Evolutionary conservation across 2,797 vertebrate genomes (phyloP), one percentile per base, ranked within the genome.

Genomic region (Anisognathus igniventris): DNA sequence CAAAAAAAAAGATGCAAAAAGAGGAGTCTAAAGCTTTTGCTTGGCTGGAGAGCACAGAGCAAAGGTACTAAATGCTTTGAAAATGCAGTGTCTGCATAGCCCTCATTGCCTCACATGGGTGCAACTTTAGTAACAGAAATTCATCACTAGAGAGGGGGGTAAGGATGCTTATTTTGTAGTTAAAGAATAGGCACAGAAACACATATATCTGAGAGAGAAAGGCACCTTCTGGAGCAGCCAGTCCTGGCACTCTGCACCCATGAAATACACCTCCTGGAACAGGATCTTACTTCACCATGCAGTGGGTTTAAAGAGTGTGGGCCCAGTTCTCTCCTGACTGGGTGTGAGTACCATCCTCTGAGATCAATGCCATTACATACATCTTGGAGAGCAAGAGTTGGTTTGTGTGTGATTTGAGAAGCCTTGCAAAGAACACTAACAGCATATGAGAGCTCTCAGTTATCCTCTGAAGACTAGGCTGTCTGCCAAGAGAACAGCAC

Each of bases 401-500:
- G 2, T 70, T 72, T 60, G 27, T 22, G 27, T 33, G 60, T 1
- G 25, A 79, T 73, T 88, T 88, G 77, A 88, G 86, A 92, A 78
- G 30, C 39, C 70, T 91, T 92, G 65, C 50, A 88, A 73, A 70
- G 75, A 84, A 19, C 33, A 58, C 37, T 66, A 93, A 75, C 47
- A 84, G 64, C 45, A 27, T 50, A 53, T 0, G 9, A 89, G 71
- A 96, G 54, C 61, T 89, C 75, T 92, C 91, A 81, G 92, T 61
- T 67, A 74, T 67, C 28, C 57, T 89, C 93, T 92, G 75, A 86
- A 91, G 42, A 67, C 61, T 51, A 80, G 94, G 92, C 92, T 83
- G 78, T 24, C 81, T 92, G 92, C 88, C 94, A 96, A 72, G 74
- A 82, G 57, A 93, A 31, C 31, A 90, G 57, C 57, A 68, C 33